Evolutionary conservation across 2,888 invertebrate genomes (phyloP), one percentile per base, ranked within the genome.

Genomic region (Protophormia terraenovae): DNA sequence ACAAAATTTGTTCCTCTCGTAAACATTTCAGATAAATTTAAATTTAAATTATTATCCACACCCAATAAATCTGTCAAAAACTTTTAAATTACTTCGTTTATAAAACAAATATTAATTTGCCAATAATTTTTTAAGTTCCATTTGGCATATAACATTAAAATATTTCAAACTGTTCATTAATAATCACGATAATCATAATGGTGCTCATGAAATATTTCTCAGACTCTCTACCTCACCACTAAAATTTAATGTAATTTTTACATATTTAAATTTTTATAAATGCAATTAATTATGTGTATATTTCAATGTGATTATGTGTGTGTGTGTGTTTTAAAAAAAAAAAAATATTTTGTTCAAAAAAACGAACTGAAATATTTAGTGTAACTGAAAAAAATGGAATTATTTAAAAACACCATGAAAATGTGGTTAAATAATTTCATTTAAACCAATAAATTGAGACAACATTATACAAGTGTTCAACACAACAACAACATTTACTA

Each of bases 381-480:
- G 16, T 32, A 67, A 71, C 58, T 19, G 29, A 22, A 72, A 76
- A 75, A 53, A 47, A 14, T 71, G 27, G 71, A 80, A 84, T 60
- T 69, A 58, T 73, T 82, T 75, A 35, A 62, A 82, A 85, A 78
- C 50, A 71, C 82, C 82, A 85, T 79, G 64, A 85, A 82, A 76
- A 75, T 85, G 85, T 71, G 85, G 85, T 85, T 75, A 85, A 82
- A 85, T 85, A 50, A 81, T 85, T 82, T 82, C 78, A 75, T 85
- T 85, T 82, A 71, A 85, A 82, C 79, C 82, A 75, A 85, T 85
- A 85, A 85, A 85, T 85, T 85, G 85, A 82, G 85, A 85, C 85
- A 85, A 78, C 85, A 82, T 79, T 78, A 69, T 19, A 35, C 60
- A 60, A 76, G 38, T 58, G 29, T 47, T 35, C 6, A 16, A 64